Percentiles rank a stretch among this genome's conserved stretches.
Conservation (phyloP, 2,797 vertebrate species). For the Peromyscus aztecus region DNA sequence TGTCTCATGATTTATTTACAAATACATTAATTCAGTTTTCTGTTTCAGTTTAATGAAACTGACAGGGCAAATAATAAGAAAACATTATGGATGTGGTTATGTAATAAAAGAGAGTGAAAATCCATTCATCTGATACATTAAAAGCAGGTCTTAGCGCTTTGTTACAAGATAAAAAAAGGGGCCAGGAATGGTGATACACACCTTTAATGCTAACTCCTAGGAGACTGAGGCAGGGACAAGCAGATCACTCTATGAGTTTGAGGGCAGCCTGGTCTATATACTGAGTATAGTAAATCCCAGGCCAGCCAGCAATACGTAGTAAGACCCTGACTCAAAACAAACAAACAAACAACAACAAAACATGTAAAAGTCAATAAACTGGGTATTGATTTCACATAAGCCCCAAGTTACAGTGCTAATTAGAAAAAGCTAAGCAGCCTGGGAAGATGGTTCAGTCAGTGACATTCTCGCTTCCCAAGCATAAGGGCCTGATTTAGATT, state of each 20-base stretch:
- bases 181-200: too few species aligned
- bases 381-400: not conserved
- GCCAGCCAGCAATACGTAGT: not conserved
- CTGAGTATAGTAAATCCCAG: not conserved
- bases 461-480: not conserved
- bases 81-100: not conserved
- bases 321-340: not conserved
- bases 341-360: not conserved
- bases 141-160: not conserved
- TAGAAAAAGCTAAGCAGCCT: not conserved
- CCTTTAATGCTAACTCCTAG: not conserved
- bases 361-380: not conserved
- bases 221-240: not conserved
- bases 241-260: not conserved
- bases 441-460: not conserved
- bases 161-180: not conserved
- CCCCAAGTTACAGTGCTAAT: not conserved
- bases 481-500: not conserved
- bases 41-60: slow-evolving; percentile 40
- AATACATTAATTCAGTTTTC: slow-evolving; percentile 30
- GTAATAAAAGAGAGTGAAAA: slow-evolving; percentile 14
- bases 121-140: not conserved
- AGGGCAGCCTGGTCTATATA: not conserved
- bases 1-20: slow-evolving; percentile 26
- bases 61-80: slow-evolving; percentile 2